Percentiles rank a stretch among this genome's conserved stretches.
Evolutionary conservation across 1,140 invertebrate genomes (phyloP).

Genomic region (Drosophila kurseongensis): DNA sequence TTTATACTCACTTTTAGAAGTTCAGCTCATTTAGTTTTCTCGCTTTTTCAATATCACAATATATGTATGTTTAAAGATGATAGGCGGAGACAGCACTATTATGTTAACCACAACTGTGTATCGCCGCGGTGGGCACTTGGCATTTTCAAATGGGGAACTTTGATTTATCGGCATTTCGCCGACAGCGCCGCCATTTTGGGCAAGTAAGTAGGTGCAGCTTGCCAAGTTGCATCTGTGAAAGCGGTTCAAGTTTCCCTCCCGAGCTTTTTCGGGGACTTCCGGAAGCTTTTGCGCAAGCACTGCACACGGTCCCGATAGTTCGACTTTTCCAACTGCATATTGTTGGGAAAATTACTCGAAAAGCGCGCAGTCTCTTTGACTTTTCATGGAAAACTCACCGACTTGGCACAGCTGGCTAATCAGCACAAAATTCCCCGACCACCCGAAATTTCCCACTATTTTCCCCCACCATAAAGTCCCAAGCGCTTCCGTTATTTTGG

Average conservation of each 20-base stretch:
- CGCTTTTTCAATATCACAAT: too few relatives aligned
- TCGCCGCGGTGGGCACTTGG: background rate
- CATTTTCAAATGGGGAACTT: conserved; percentile 54
- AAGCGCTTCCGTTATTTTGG: conserved; percentile 36
- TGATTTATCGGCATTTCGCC: conserved; percentile 70
- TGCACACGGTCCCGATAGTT: conserved; percentile 44
- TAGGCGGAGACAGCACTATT: background rate
- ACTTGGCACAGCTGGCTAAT: conserved; percentile 18
- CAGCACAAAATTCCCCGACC: conserved; percentile 14
- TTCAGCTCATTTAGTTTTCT: too few relatives aligned
- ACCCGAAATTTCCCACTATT: conserved; percentile 67
- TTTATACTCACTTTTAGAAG: too few relatives aligned
- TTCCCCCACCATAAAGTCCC: conserved; percentile 41
- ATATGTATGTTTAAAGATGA: background rate
- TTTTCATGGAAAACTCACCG: conserved; percentile 17
- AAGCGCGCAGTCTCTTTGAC: conserved; percentile 37
- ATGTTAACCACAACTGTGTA: background rate
- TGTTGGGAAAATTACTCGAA: conserved; percentile 20
- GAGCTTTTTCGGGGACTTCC: conserved; percentile 44
- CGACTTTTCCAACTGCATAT: conserved; percentile 36
- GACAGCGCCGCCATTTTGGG: conserved; percentile 62
- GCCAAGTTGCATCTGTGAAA: conserved; percentile 27
- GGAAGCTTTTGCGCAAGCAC: conserved; percentile 37
- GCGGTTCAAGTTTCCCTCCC: conserved; percentile 30
- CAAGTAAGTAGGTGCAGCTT: conserved; percentile 61